These are phyloP conservation scores for Lepidotrigona ventralis DNA, from an alignment of 1,140 invertebrate species.

Conservation along the genomic window DNA sequence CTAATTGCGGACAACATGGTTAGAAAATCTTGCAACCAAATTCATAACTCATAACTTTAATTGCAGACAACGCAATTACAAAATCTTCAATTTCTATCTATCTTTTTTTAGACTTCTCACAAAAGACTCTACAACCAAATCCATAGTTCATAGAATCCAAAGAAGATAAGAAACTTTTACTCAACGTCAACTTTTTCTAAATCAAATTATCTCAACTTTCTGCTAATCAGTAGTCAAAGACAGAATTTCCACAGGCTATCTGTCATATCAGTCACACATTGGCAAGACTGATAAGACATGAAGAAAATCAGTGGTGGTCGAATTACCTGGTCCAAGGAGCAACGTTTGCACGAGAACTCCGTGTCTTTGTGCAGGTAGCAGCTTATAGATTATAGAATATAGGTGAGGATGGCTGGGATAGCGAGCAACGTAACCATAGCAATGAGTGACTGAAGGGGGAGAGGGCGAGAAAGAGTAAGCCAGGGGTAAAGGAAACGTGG, in stretches of 20 bases:
- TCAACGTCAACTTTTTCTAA: neutral
- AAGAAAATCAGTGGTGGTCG: slow-evolving; percentile 26
- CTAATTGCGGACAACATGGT: neutral
- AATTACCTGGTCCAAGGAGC: neutral
- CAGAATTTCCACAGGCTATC: neutral
- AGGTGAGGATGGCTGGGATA: slow-evolving; percentile 46
- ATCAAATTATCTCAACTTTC: neutral
- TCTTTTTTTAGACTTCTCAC: neutral
- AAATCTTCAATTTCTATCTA: neutral
- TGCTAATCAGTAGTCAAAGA: neutral
- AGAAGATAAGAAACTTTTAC: neutral
- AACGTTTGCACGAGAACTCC: neutral
- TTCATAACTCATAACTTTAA: neutral
- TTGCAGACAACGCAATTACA: neutral
- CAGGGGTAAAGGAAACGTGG: slow-evolving; percentile 38
- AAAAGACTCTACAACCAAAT: neutral
- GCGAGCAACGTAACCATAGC: slow-evolving; percentile 77
- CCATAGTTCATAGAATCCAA: neutral
- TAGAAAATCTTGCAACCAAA: neutral
- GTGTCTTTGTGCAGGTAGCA: neutral
- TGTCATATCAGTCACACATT: neutral
- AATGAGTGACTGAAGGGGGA: slow-evolving; percentile 70
- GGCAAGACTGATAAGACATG: neutral
- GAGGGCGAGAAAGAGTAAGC: slow-evolving; percentile 32
- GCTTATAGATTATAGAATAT: slow-evolving; percentile 52